These are phyloP conservation scores for Lysiphlebus fabarum DNA, from an alignment of 1,140 invertebrate species.

Conservation along the genomic window DNA sequence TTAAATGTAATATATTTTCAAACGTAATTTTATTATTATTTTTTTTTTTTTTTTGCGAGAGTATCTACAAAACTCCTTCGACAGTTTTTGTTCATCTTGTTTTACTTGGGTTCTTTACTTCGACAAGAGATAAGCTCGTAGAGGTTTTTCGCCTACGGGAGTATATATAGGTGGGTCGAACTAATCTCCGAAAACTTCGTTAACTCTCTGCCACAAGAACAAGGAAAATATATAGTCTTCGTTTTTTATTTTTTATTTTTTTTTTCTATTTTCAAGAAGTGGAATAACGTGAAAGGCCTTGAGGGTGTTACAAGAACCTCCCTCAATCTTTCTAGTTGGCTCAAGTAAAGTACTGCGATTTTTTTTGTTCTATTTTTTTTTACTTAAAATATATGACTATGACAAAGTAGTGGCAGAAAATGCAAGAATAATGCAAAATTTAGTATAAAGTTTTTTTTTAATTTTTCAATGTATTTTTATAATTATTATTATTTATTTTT, in stretches of 20 bases:
- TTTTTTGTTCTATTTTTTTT: not conserved
- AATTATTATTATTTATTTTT: no score
- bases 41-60: not conserved
- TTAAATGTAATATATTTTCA: no score
- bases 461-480: no score
- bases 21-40: no score
- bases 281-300: constrained; percentile 8
- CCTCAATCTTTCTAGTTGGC: not conserved
- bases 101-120: not conserved
- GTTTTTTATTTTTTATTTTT: constrained; percentile 3
- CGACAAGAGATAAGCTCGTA: constrained; percentile 6
- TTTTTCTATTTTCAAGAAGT: not conserved
- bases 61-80: not conserved
- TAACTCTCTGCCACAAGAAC: constrained; percentile 19
- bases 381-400: constrained; percentile 1
- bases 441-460: not conserved
- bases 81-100: not conserved
- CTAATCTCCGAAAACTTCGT: constrained; percentile 28
- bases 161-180: constrained; percentile 15
- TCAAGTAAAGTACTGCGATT: not conserved
- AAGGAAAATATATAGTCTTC: constrained; percentile 19
- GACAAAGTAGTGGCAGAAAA: constrained; percentile 13
- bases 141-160: constrained; percentile 15
- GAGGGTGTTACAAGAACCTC: not conserved
- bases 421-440: constrained; percentile 19